Evolutionary conservation across 2,888 invertebrate genomes (phyloP).

Genomic region (Stegana nigrithorax): DNA sequence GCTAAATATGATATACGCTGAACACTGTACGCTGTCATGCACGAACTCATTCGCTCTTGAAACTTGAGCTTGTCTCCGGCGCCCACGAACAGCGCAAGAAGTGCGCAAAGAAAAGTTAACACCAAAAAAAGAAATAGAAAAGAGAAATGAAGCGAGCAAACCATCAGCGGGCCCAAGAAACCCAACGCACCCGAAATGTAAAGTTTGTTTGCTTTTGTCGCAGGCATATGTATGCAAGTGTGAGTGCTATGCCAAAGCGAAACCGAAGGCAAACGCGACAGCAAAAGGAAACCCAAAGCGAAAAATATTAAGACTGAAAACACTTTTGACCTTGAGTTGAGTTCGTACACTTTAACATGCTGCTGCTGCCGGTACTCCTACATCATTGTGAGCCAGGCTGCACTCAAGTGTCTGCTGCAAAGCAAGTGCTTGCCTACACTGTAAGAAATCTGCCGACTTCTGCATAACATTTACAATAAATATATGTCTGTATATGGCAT

Average conservation of each 20-base stretch:
- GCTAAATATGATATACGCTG: not conserved
- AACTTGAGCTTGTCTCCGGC: constrained; percentile 34
- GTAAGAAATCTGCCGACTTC: no score
- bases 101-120: not conserved
- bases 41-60: constrained; percentile 54
- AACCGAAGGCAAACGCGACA: not conserved
- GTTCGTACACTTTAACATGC: no score
- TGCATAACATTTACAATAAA: no score
- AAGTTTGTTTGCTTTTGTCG: not conserved
- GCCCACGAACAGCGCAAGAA: constrained; percentile 3
- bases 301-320: constrained; percentile 6
- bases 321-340: constrained; percentile 43
- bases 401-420: no score
- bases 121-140: not conserved
- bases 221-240: not conserved
- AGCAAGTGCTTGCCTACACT: no score
- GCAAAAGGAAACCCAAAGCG: not conserved
- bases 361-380: no score
- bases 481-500: no score
- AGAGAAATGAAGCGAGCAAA: not conserved
- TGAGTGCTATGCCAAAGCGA: no score
- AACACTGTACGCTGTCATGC: constrained; percentile 3
- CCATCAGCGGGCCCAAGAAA: not conserved
- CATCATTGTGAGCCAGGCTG: no score
- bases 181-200: not conserved